Evolutionary conservation across 2,113 vertebrate species (phyloP).

Genomic region (Gambusia affinis): DNA sequence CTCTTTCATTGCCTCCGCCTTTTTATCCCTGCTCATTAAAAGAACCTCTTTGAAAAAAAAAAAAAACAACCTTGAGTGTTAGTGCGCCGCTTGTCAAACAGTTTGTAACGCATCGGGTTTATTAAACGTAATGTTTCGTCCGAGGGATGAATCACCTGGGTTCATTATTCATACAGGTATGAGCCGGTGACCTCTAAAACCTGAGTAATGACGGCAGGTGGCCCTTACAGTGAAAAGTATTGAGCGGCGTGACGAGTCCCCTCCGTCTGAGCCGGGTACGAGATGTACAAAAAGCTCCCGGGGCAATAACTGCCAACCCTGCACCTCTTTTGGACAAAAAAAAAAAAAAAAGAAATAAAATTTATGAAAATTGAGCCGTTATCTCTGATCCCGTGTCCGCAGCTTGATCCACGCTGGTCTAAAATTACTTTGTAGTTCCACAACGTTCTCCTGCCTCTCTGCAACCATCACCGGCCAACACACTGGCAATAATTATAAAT

Average conservation of each 20-base stretch:
- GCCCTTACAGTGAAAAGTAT: conserved; percentile 49
- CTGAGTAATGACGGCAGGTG: conserved; percentile 35
- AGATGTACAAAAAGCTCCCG: conserved; percentile 48
- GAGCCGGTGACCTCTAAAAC: conserved; percentile 44
- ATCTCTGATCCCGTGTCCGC: conserved; percentile 62
- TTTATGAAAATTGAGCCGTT: conserved; percentile 36
- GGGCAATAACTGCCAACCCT: conserved; percentile 36
- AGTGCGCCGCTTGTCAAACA: conserved; percentile 30
- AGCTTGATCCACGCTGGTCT: conserved; percentile 54
- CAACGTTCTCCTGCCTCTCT: conserved; percentile 61
- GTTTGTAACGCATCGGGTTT: conserved; percentile 36
- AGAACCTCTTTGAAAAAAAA: conserved; percentile 7
- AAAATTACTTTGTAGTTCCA: conserved; percentile 68
- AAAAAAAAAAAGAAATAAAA: neutral
- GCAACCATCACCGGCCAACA: conserved; percentile 63
- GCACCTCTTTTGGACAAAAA: conserved; percentile 65
- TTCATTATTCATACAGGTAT: conserved; percentile 35
- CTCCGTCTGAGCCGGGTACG: conserved; percentile 12
- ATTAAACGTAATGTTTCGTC: conserved; percentile 21
- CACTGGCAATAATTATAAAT: conserved; percentile 77
- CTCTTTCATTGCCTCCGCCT: conserved; percentile 45
- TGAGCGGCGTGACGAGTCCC: conserved; percentile 40
- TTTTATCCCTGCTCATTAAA: conserved; percentile 67
- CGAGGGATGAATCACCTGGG: conserved; percentile 22
- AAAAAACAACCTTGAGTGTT: conserved; percentile 39